Evolutionary conservation across 2,888 invertebrate species (phyloP), one percentile per base, ranked within the genome.

Genomic region (Drosophila nr. perissopoda): DNA sequence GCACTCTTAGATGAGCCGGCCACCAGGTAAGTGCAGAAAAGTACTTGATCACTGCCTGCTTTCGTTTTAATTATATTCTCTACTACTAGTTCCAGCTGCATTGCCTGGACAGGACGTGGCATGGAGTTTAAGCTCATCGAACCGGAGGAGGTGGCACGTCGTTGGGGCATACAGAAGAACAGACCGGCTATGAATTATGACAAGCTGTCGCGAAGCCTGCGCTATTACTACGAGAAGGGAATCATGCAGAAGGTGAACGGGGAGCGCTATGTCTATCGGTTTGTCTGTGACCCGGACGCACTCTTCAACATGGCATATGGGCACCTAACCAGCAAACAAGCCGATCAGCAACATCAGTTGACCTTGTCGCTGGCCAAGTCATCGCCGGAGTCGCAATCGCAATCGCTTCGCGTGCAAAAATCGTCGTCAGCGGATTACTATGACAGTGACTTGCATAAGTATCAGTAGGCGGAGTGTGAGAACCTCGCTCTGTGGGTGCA

Each of bases 141-240:
- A 93, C 99, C 98, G 0, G 98, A 98, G 94, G 98, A 99, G 95
- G 98, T 98, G 76, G 99, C 98, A 3, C 94, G 98, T 21, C 95
- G 98, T 31, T 99, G 99, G 99, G 99, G 99, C 1, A 96, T 98
- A 7, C 98, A 98, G 93, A 99, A 99, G 94, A 99, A 99, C 94
- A 94, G 98, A 0, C 98, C 98, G 0, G 98, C 98, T 0, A 99
- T 99, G 99, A 99, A 99, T 94, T 99, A 99, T 92, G 99, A 99
- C 93, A 99, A 99, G 92, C 94, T 99, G 56, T 98, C 98, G 45
- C 95, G 99, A 10, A 98, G 98, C 0, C 94, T 99, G 48, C 95
- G 99, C n/a, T 99, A 99, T 90, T 99, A 99, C 92, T 99, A 99
- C 92, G 98, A 99, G 93, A 99, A 99, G 92, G 98, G 98, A n/a